Conservation (phyloP, 2,797 vertebrate species). For the Pangasius djambal region DNA sequence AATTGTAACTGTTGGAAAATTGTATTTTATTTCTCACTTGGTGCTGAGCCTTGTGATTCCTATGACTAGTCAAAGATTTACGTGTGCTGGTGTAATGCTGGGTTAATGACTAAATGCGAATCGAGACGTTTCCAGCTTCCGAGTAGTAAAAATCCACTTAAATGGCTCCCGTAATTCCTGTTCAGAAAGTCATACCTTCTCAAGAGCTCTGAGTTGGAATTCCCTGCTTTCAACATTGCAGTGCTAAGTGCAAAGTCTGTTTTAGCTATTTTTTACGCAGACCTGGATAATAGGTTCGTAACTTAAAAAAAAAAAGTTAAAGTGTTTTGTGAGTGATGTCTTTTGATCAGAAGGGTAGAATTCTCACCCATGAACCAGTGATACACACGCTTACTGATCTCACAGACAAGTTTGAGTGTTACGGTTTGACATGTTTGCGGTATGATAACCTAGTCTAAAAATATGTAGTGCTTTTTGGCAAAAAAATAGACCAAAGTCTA, state of each 20-base stretch:
- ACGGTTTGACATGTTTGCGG: background rate
- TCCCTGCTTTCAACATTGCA: background rate
- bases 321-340: background rate
- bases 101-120: background rate
- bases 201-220: background rate
- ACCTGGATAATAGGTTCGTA: background rate
- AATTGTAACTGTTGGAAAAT: background rate
- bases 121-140: background rate
- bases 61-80: constrained; percentile 3
- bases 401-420: background rate
- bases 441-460: background rate
- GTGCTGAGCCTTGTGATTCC: background rate
- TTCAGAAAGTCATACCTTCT: background rate
- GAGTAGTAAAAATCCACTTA: background rate
- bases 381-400: background rate
- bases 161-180: too few species aligned
- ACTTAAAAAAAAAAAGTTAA: background rate
- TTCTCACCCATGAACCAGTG: background rate
- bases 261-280: background rate
- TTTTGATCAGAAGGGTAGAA: background rate
- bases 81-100: background rate
- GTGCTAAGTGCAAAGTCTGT: background rate
- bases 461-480: background rate
- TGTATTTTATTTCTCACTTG: background rate
- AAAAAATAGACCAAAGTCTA: background rate